A percentile compares a stretch with the other conserved stretches of the same genome.
These are phyloP conservation scores for Coranthus polyacanthus DNA, from an alignment of 2,797 vertebrate species.

Conservation along the genomic window DNA sequence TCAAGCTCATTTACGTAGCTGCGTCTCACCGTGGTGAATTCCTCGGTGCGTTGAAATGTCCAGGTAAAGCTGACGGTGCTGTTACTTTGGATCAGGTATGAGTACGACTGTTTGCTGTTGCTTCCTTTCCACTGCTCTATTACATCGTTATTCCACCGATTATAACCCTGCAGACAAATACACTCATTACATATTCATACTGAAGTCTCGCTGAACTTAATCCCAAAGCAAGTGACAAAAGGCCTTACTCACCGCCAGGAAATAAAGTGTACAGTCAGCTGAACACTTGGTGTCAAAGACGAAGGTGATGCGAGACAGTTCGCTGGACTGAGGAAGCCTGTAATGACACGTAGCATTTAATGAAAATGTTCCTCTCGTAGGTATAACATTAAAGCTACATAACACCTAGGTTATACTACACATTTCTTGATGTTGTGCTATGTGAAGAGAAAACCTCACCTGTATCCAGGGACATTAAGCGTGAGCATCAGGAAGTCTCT, in stretches of 20 bases:
- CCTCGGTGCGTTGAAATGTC: constrained; percentile 91
- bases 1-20: not conserved
- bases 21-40: constrained; percentile 58
- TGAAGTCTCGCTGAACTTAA: not conserved
- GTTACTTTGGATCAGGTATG: constrained; percentile 90
- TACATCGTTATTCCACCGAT: constrained; percentile 85
- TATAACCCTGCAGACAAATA: constrained; percentile 84
- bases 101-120: constrained; percentile 92
- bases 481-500: constrained; percentile 92
- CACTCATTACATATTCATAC: not conserved
- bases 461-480: constrained; percentile 91
- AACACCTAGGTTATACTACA: no score
- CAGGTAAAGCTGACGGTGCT: constrained; percentile 92
- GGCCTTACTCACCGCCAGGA: constrained; percentile 88
- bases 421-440: no score
- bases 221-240: not conserved
- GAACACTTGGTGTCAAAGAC: constrained; percentile 93
- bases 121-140: constrained; percentile 92
- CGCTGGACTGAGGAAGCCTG: constrained; percentile 86
- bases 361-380: not conserved
- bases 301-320: constrained; percentile 92
- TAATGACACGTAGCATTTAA: constrained; percentile 8
- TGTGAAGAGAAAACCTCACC: constrained; percentile 81
- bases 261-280: constrained; percentile 90
- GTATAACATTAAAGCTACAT: not conserved